Conservation (phyloP, 2,888 invertebrate species). For the Punctoribates punctum region DNA sequence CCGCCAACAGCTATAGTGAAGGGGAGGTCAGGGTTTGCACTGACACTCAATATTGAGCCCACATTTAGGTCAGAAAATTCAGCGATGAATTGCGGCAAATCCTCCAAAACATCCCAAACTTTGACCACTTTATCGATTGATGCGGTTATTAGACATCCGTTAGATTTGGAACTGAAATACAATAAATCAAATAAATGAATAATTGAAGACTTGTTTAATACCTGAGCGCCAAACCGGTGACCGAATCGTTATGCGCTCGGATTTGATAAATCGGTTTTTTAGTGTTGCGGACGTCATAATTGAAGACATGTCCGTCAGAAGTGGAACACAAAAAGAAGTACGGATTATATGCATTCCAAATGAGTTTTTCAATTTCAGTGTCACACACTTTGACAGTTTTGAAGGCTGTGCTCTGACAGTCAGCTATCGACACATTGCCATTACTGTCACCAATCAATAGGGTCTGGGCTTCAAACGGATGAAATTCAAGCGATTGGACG, state of each 20-base stretch:
- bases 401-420: constrained; percentile 38
- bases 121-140: constrained; percentile 77
- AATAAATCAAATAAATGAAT: constrained; percentile 54
- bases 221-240: constrained; percentile 62
- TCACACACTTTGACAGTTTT: constrained; percentile 67
- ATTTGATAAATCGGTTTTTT: constrained; percentile 65
- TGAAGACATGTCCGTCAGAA: constrained; percentile 63
- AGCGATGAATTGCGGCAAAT: constrained; percentile 54
- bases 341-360: constrained; percentile 77
- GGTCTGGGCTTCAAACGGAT: constrained; percentile 74
- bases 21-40: constrained; percentile 74
- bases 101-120: constrained; percentile 68
- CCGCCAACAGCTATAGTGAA: constrained; percentile 78
- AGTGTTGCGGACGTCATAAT: constrained; percentile 68
- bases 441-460: constrained; percentile 80
- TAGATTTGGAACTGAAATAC: constrained; percentile 67
- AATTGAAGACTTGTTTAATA: constrained; percentile 24
- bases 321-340: constrained; percentile 68
- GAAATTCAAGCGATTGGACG: constrained; percentile 76
- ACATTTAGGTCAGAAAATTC: constrained; percentile 55
- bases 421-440: constrained; percentile 51
- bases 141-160: constrained; percentile 71
- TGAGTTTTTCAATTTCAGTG: constrained; percentile 78
- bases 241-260: constrained; percentile 75
- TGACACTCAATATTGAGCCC: constrained; percentile 50